Conservation (phyloP, 2,888 invertebrate species). For the Polydrusus tereticollis region DNA sequence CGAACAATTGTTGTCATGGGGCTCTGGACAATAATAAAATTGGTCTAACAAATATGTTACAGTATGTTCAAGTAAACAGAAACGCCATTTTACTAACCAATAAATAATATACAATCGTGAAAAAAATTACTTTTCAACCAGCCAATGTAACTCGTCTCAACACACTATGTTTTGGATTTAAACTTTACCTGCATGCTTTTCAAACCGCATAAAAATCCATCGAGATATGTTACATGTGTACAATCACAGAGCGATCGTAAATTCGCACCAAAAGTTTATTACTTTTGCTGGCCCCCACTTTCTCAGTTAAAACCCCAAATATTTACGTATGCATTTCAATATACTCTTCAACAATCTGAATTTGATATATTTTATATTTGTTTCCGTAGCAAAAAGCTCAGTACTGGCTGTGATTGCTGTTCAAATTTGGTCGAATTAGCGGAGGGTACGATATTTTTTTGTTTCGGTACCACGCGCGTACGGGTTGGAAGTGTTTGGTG, state of each 20-base stretch:
- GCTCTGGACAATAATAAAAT: too few relatives aligned
- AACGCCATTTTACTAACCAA: too few relatives aligned
- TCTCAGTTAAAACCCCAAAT: background rate
- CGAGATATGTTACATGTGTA: background rate
- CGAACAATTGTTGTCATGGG: too few relatives aligned
- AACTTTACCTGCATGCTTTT: background rate
- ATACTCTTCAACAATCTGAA: background rate
- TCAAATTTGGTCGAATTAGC: background rate
- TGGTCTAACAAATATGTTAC: too few relatives aligned
- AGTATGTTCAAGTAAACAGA: too few relatives aligned
- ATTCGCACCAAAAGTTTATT: background rate
- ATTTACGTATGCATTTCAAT: background rate
- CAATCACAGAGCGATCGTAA: background rate
- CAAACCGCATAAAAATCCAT: background rate
- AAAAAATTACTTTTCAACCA: too few relatives aligned
- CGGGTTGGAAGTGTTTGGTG: background rate
- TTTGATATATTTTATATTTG: constrained; percentile 1
- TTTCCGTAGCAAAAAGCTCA: background rate
- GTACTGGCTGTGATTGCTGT: background rate
- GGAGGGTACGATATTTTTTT: background rate
- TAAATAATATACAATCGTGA: too few relatives aligned
- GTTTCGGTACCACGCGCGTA: background rate
- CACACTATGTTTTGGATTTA: too few relatives aligned
- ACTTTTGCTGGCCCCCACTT: background rate
- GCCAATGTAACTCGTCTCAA: too few relatives aligned